Evolutionary conservation across 2,888 invertebrate genomes (phyloP).

Genomic region (Micropterix aruncella): DNA sequence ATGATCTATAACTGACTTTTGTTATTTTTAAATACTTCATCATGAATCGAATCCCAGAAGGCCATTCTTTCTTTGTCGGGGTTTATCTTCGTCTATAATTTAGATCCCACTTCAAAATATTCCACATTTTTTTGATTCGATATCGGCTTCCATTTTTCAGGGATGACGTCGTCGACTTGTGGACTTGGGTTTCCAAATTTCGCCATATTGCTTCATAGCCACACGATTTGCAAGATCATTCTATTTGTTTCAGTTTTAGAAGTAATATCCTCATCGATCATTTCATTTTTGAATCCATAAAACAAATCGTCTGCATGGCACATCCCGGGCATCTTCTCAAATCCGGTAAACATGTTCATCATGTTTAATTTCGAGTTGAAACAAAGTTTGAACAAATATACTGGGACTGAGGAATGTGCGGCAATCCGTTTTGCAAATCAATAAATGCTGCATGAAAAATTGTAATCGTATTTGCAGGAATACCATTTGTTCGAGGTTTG

Average conservation of each 20-base stretch:
- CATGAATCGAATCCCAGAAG: background rate
- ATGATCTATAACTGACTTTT: no score
- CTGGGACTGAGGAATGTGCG: conserved; percentile 9
- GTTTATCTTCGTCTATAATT: background rate
- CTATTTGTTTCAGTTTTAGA: conserved; percentile 19
- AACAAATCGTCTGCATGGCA: conserved; percentile 34
- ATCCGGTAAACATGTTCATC: conserved; percentile 17
- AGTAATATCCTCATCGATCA: conserved; percentile 21
- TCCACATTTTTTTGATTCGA: background rate
- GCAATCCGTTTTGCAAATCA: conserved; percentile 20
- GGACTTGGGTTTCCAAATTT: conserved; percentile 17
- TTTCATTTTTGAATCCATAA: conserved; percentile 26
- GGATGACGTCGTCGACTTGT: background rate
- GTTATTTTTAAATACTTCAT: background rate
- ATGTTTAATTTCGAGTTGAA: conserved; percentile 23
- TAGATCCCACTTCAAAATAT: background rate
- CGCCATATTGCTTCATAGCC: conserved; percentile 32
- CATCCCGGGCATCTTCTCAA: conserved; percentile 20
- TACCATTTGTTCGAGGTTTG: conserved; percentile 11
- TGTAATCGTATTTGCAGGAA: conserved; percentile 18
- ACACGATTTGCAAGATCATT: conserved; percentile 23
- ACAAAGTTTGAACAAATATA: conserved; percentile 23
- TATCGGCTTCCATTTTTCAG: background rate
- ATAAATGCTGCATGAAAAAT: conserved; percentile 19
- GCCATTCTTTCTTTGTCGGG: background rate